Base-by-base conservation (phyloP, 2,888 invertebrate species). In the Cyaniris semiargus region DNA sequence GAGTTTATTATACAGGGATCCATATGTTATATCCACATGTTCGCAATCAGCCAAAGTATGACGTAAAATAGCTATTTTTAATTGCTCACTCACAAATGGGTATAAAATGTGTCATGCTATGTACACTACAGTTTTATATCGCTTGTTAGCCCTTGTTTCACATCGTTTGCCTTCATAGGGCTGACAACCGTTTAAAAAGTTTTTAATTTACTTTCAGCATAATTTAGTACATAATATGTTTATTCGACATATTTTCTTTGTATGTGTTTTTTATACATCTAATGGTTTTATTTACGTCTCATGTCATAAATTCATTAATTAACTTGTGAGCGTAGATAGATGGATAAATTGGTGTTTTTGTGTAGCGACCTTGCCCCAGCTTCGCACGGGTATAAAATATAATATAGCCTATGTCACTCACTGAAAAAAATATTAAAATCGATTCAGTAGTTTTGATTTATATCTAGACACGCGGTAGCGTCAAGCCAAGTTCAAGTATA, bases 131-230 rank as follows among this genome's bases (percentile, higher is more conserved):
- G 10, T 27, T 31, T 66, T 66, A 66, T 66, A 66, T 27, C 27
- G 66, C 66, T 66, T 66, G 66, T 66, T 21, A 66, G 66, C 66
- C 66, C 66, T 66, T 66, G 66, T 31, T 66, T 66, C 27, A 66
- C 15, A 66, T 27, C 66, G 66, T 27, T 66, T 66, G 66, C 66
- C 27, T 66, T 18, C 4, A 15, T 18, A 66, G 66, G 66, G 66
- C 23, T 66, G 66, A 6, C 66, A 31, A 31, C 27, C 15, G 7
- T 10, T 21, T 58, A 23, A 8, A 58, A 58, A 58, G 8, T 58
- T 58, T 58, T n/a, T 13, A 44, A 3, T 44, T 44, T 44, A 44
- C 10, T n/a, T 58, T 58, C n/a, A 58, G 8, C 8, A 21, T 8
- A 0, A 0, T 58, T 58, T 58, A 58, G 6, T 21, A 27, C n/a